A percentile compares a stretch with the other conserved stretches of the same genome.
Conservation (phyloP, 2,797 vertebrate species). For the Chiroxiphia lanceolata region DNA sequence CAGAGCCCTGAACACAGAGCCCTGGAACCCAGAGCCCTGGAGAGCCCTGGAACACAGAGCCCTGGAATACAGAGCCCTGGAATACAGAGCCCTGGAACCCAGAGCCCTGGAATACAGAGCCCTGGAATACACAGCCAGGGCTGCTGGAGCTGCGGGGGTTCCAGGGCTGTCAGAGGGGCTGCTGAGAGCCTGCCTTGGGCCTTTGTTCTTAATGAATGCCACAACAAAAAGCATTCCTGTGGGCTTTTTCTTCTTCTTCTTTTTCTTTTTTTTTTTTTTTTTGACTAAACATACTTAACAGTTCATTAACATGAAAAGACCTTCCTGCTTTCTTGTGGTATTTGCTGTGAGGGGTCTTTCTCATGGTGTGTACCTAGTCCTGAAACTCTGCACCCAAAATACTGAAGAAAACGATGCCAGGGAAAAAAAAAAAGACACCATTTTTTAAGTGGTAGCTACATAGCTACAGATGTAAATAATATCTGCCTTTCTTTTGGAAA, state of each 20-base stretch:
- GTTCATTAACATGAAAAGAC: slow-evolving; percentile 55
- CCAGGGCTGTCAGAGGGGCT: slow-evolving; percentile 61
- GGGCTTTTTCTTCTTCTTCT: neutral
- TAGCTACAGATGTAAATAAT: slow-evolving; percentile 50
- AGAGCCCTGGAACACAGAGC: too few relatives aligned
- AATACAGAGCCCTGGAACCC: too few relatives aligned
- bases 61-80: too few relatives aligned
- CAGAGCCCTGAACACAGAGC: too few relatives aligned
- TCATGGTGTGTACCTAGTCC: neutral
- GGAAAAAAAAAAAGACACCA: accelerated
- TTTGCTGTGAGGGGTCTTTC: slow-evolving; percentile 45
- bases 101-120: too few relatives aligned
- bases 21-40: too few relatives aligned
- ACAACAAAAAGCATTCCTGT: slow-evolving; percentile 65
- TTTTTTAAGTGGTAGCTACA: neutral
- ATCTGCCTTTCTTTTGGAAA: slow-evolving; percentile 27
- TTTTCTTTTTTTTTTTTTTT: neutral
- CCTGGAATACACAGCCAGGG: neutral
- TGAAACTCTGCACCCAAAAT: slow-evolving; percentile 20
- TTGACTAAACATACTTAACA: slow-evolving; percentile 17
- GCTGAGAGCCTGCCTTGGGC: slow-evolving; percentile 33
- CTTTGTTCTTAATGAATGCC: slow-evolving; percentile 64
- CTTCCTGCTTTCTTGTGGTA: slow-evolving; percentile 59
- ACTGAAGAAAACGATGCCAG: neutral
- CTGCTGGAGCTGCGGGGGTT: slow-evolving; percentile 61